Evolutionary conservation across 1,140 invertebrate genomes (phyloP).

Genomic region (Euschistus heros): DNA sequence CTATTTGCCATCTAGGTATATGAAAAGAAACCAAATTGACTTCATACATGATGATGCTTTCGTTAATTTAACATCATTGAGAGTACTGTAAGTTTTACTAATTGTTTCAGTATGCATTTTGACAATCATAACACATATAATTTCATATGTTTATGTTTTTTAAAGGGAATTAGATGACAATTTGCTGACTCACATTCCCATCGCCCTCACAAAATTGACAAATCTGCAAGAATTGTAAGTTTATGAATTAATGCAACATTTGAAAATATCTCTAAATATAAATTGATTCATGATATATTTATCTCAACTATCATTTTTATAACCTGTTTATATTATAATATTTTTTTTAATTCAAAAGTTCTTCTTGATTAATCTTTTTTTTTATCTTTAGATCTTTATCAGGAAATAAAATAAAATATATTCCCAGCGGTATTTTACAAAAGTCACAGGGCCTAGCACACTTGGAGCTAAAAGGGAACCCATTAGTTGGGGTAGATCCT

Average conservation of each 20-base stretch:
- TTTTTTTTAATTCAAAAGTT: too few relatives aligned
- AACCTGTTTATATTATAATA: too few relatives aligned
- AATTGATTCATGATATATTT: too few relatives aligned
- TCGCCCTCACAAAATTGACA: slow-evolving; percentile 48
- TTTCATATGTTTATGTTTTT: slow-evolving; percentile 32
- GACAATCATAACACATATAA: not conserved
- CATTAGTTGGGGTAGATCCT: slow-evolving; percentile 49
- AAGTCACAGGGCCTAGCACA: slow-evolving; percentile 46
- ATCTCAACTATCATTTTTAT: too few relatives aligned
- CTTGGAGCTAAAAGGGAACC: slow-evolving; percentile 59
- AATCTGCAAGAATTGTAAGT: slow-evolving; percentile 63
- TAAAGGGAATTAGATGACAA: slow-evolving; percentile 64
- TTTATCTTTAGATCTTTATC: slow-evolving; percentile 48
- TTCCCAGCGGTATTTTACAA: slow-evolving; percentile 48
- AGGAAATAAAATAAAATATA: slow-evolving; percentile 53
- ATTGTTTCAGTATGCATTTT: not conserved
- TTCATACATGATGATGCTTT: slow-evolving; percentile 53
- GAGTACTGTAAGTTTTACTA: slow-evolving; percentile 54
- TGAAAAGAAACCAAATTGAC: slow-evolving; percentile 55
- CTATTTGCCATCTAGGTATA: slow-evolving; percentile 41
- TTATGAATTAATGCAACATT: too few relatives aligned
- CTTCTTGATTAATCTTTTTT: not conserved
- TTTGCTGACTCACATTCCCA: slow-evolving; percentile 51
- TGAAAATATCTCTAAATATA: too few relatives aligned
- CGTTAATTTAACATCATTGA: slow-evolving; percentile 48